These are phyloP conservation scores for Macrobrachium rosenbergii DNA, from an alignment of 1,140 invertebrate genomes.

Conservation along the genomic window DNA sequence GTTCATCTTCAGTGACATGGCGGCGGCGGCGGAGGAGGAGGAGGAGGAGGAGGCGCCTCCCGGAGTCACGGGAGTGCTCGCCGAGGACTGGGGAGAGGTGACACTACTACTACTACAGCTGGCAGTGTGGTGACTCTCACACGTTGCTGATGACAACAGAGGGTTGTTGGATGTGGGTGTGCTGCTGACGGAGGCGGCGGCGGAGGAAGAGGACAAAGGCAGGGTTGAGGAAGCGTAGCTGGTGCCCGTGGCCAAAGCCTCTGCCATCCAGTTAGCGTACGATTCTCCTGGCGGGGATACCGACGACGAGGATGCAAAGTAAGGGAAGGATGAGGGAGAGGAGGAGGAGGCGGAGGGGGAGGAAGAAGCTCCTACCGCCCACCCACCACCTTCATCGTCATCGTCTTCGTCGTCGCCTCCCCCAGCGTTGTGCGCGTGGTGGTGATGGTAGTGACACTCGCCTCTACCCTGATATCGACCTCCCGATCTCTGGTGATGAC, in stretches of 20 bases:
- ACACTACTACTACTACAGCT: background rate
- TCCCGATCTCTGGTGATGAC: background rate
- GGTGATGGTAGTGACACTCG: constrained; percentile 26
- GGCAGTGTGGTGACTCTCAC: background rate
- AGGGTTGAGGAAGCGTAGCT: background rate
- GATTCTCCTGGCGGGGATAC: constrained; percentile 38
- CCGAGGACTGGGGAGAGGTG: background rate
- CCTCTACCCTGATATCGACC: background rate
- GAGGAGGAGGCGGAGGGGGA: background rate
- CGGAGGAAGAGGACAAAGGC: background rate
- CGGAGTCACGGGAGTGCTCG: constrained; percentile 30
- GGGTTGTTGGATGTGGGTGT: background rate
- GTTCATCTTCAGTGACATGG: constrained; percentile 45
- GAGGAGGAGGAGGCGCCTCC: too few relatives aligned
- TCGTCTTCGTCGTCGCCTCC: background rate
- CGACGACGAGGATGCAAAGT: background rate
- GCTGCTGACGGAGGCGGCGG: background rate
- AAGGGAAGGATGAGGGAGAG: background rate
- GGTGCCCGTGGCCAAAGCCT: constrained; percentile 42
- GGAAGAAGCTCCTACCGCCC: background rate
- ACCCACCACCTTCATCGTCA: background rate
- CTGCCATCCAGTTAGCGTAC: constrained; percentile 47
- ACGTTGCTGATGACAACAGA: too few relatives aligned
- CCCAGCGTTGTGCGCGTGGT: background rate
- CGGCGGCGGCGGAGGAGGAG: too few relatives aligned